phyloP scores from a whole-genome alignment of 1,140 invertebrate species.

The Mizuhopecten yessoensis region DNA sequence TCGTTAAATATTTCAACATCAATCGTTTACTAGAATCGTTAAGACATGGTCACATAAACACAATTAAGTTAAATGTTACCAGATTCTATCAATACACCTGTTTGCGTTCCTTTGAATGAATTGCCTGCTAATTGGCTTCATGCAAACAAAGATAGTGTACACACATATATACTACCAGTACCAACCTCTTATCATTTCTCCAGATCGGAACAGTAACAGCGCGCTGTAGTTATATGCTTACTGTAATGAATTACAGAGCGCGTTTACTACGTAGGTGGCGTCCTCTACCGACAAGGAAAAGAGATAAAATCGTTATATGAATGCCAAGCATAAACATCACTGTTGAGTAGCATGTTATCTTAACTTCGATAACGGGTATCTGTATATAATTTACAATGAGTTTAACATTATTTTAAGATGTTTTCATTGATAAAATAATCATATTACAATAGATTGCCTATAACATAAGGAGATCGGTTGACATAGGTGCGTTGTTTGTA shows the following conservation, averaged over 20 bases:
- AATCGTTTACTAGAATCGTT: neutral
- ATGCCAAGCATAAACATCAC: neutral
- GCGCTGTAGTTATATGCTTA: no score
- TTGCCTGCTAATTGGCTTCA: neutral
- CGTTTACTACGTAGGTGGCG: neutral
- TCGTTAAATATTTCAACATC: neutral
- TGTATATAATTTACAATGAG: neutral
- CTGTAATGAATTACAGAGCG: no score
- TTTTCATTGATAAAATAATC: neutral
- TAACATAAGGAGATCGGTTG: neutral
- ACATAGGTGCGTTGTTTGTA: no score
- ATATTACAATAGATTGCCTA: neutral
- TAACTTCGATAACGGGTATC: neutral
- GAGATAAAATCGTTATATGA: neutral
- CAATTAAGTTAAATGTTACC: slow-evolving; percentile 11
- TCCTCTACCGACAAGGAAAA: neutral
- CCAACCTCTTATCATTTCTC: neutral
- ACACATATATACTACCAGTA: neutral
- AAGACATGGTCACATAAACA: neutral
- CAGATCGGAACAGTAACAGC: neutral
- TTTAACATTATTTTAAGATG: neutral
- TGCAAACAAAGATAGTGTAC: neutral
- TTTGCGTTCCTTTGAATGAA: neutral
- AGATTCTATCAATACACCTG: neutral
- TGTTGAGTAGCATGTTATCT: neutral